phyloP scores from a whole-genome alignment of 2,797 vertebrate species.

The Hyperoplus immaculatus region DNA sequence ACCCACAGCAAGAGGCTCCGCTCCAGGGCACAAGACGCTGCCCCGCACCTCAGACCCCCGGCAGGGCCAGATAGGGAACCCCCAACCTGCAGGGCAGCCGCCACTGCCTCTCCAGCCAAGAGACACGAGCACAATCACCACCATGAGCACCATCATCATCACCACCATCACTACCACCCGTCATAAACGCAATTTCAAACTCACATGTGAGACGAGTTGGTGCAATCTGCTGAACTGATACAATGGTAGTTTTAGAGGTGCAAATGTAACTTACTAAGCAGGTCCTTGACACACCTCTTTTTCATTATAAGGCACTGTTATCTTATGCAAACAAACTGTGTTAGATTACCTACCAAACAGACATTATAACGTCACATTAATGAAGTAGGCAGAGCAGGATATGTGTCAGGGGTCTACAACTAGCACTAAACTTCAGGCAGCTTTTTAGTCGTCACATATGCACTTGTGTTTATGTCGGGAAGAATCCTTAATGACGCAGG shows the following conservation, averaged over 20 bases:
- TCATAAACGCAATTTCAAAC: conserved; percentile 51
- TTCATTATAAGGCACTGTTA: background rate
- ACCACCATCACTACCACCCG: conserved; percentile 88
- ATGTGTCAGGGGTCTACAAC: background rate
- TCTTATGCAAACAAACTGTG: conserved; percentile 3
- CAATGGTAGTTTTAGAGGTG: background rate
- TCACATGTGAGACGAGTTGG: conserved; percentile 12
- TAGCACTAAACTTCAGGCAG: background rate
- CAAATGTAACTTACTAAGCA: conserved; percentile 7
- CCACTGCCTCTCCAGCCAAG: conserved; percentile 85
- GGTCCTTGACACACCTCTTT: background rate
- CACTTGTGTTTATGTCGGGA: background rate
- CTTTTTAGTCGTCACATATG: background rate
- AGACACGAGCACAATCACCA: conserved; percentile 94
- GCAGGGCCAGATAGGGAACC: conserved; percentile 82
- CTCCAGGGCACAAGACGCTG: conserved; percentile 84
- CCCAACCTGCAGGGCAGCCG: conserved; percentile 81
- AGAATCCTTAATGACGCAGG: background rate
- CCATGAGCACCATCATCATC: conserved; percentile 93
- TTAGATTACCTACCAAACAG: background rate
- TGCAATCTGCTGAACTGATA: no score
- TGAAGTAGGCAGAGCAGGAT: background rate
- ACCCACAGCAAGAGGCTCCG: conserved; percentile 89
- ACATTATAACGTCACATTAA: background rate
- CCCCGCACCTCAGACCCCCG: conserved; percentile 71